Evolutionary conservation across 2,113 vertebrate species (phyloP), one percentile per base, ranked within the genome.

Genomic region (Misgurnus mizolepis): DNA sequence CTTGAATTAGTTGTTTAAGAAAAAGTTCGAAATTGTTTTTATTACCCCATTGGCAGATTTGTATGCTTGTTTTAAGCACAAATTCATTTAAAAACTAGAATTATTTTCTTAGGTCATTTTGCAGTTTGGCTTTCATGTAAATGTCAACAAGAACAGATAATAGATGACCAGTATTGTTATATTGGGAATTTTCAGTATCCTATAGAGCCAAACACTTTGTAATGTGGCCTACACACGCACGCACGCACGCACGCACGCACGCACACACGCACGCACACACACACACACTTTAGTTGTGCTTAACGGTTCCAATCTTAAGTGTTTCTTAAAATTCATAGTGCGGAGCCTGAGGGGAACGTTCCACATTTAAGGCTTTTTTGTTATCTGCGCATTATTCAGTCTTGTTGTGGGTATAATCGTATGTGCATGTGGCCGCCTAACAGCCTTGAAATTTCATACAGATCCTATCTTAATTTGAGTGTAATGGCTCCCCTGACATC

Each of bases 371-470:
- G 27, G 34, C 10, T 47, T 5, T n/a, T 40, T 53, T 53, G 50
- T 53, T 53, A 12, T 53, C 11, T 11, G 12, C 15, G 10, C 11
- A 5, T 53, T 53, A 53, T 12, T 6, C 12, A 53, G 50, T 53
- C 50, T 15, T 53, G 50, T 11, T 53, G 50, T 53, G 50, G 50
- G 50, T 53, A 56, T 56, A 71, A 53, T 71, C 50, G 18, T 6
- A 41, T 34, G 41, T 72, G 34, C 45, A 45, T 64, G 27, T 10
- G 67, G 53, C 76, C n/a, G 34, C 4, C 40, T 55, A 79, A 75
- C 9, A 79, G 34, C 65, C 76, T 18, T 64, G 70, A 79, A 75
- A 79, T 79, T 62, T 75, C 56, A 64, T 6, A 39, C 58, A 65
- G 34, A 69, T 15, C 15, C 6, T 68, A 75, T 75, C 58, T 53